Percentiles rank a stretch among this genome's conserved stretches.
These are phyloP conservation scores for Parazoanthus swiftii DNA, from an alignment of 92 coral and sea anemone species.

Conservation along the genomic window DNA sequence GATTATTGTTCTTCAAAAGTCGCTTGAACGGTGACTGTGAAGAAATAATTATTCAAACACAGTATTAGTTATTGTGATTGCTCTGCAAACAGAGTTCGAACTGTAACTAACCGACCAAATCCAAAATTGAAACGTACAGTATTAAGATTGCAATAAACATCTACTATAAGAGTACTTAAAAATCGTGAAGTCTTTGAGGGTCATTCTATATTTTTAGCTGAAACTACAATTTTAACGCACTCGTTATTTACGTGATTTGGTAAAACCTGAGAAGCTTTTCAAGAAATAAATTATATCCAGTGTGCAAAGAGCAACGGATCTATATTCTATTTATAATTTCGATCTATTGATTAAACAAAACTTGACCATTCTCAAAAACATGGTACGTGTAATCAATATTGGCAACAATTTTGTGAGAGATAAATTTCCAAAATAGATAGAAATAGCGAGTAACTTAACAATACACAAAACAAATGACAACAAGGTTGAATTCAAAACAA, in stretches of 20 bases:
- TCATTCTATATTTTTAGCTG: not conserved
- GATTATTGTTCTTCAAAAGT: constrained; percentile 87
- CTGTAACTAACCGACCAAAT: not conserved
- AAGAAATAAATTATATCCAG: not conserved
- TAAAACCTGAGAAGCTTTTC: not conserved
- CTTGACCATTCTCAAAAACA: not conserved
- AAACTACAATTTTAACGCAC: not conserved
- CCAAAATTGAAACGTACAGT: not conserved
- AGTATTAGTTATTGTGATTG: not conserved
- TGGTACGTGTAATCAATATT: not conserved
- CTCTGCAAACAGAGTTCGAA: not conserved
- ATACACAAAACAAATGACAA: not conserved
- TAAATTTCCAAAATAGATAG: not conserved
- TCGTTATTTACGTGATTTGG: too few species aligned
- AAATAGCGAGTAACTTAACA: not conserved
- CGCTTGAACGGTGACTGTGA: constrained; percentile 89
- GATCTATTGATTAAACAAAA: not conserved
- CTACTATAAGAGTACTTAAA: not conserved
- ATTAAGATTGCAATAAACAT: not conserved
- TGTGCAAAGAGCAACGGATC: not conserved
- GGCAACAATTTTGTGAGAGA: not conserved
- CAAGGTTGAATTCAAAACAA: not conserved
- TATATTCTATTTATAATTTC: not conserved
- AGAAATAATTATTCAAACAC: not conserved
- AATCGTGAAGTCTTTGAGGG: not conserved